Evolutionary conservation across 2,113 vertebrate genomes (phyloP).

Genomic region (Nycticebus coucang): DNA sequence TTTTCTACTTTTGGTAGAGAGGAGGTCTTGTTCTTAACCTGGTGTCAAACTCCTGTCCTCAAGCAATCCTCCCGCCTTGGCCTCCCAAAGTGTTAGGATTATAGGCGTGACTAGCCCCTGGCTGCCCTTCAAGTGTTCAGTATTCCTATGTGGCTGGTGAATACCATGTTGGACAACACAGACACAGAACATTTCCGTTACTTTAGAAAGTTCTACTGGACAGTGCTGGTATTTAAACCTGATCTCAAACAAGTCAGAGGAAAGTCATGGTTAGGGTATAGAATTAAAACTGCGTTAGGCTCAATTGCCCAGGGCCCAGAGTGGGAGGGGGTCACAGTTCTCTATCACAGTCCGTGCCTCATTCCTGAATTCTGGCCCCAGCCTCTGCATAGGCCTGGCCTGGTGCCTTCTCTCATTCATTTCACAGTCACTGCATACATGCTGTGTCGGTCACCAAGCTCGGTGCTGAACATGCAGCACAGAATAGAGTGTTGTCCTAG

Average conservation of each 20-base stretch:
- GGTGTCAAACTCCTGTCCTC: no score
- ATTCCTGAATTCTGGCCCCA: neutral
- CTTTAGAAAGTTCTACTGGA: neutral
- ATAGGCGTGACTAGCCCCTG: no score
- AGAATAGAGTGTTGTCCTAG: neutral
- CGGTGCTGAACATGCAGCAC: neutral
- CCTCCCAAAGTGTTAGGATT: no score
- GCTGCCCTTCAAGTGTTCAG: neutral
- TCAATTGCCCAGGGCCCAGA: neutral
- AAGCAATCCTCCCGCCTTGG: no score
- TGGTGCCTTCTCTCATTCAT: neutral
- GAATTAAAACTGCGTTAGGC: neutral
- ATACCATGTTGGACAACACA: neutral
- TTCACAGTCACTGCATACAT: neutral
- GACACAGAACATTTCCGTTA: neutral
- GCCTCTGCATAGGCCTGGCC: neutral
- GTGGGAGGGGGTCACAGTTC: neutral
- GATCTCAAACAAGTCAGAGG: neutral
- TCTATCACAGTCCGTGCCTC: neutral
- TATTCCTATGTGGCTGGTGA: neutral
- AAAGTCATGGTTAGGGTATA: neutral
- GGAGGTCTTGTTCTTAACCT: no score
- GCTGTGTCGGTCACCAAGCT: neutral
- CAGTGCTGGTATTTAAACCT: neutral
- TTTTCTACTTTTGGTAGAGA: no score